phyloP scores from a whole-genome alignment of 2,888 invertebrate species.

The Leptogaster cylindrica region DNA sequence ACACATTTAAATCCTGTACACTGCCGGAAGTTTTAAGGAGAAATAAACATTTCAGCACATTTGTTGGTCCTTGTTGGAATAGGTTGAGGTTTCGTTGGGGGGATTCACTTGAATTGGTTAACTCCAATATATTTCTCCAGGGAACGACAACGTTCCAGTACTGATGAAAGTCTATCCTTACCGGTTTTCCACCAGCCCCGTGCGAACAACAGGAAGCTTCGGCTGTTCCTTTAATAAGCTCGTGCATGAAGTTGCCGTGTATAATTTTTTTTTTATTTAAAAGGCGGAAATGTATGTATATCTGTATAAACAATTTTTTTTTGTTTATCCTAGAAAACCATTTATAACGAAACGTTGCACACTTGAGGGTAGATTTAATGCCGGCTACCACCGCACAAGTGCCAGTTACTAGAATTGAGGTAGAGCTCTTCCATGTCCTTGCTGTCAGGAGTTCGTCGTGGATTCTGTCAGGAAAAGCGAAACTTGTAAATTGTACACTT shows the following conservation, averaged over 20 bases:
- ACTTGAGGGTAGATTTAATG: slow-evolving; percentile 30
- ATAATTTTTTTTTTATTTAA: slow-evolving; percentile 36
- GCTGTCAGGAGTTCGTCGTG: not conserved
- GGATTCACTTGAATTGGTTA: not conserved
- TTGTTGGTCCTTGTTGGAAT: slow-evolving; percentile 4
- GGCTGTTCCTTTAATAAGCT: slow-evolving; percentile 30
- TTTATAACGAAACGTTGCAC: slow-evolving; percentile 38
- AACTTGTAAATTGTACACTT: slow-evolving; percentile 10
- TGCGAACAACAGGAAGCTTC: slow-evolving; percentile 15
- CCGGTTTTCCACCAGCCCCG: not conserved
- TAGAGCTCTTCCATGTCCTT: not conserved
- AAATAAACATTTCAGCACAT: slow-evolving; percentile 35
- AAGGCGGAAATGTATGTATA: slow-evolving; percentile 39
- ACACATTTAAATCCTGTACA: slow-evolving; percentile 37
- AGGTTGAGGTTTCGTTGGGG: not conserved
- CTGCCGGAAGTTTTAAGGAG: slow-evolving; percentile 27
- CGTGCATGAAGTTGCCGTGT: slow-evolving; percentile 31
- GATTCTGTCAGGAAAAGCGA: not conserved
- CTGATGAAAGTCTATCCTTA: not conserved
- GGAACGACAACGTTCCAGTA: not conserved
- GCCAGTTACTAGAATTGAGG: not conserved
- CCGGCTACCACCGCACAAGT: slow-evolving; percentile 22
- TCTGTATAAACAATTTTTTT: too few species aligned
- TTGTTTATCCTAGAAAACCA: slow-evolving; percentile 34
- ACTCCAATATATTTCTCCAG: not conserved